Base-by-base conservation (phyloP, 2,113 vertebrate genomes). In the Panthera tigris region DNA sequence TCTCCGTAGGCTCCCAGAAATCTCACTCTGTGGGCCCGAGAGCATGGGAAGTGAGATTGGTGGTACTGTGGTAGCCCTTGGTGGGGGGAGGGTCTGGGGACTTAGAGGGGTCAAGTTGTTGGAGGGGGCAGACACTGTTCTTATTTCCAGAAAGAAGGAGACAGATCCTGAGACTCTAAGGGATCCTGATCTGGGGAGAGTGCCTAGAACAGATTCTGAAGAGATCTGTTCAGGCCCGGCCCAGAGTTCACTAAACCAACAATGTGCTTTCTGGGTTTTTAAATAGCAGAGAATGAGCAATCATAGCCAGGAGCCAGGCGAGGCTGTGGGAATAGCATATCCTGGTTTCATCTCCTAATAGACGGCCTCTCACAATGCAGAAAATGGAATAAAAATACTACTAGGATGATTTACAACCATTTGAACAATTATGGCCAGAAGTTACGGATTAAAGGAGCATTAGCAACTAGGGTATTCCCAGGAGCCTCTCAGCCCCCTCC, bases 381-480 rank as follows among this genome's bases (percentile, higher is more conserved):
- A 91, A 87, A 94, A 25, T 92, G 48, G 63, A 87, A 36, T 66
- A 90, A 90, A 92, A 90, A 61, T 88, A 48, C 27, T 16, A 18
- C 68, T 10, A 81, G 33, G 16, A 86, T 81, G 33, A 88, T 21
- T n/a, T 83, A 69, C 61, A 36, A 68, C 33, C 48, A 80, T 94
- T 81, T 93, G 65, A 80, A 84, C 8, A 80, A 55, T 66, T 86
- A 84, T 39, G 50, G 23, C 19, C 69, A 94, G 71, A 94, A 91
- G 84, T 69, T 2, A 90, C 52, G 39, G 25, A 78, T 66, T 48
- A 79, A 78, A 92, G 39, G 74, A 86, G 68, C 27, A 81, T 36
- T 50, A 52, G 69, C 65, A 45, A 31, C 23, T 25, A 65, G 15
- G 13, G 19, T 65, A 15, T 82, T 21, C 65, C 69, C 80, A 57